A percentile compares a stretch with the other conserved stretches of the same genome.
These are phyloP conservation scores for Oenanthe melanoleuca DNA, from an alignment of 2,113 vertebrate species.

Conservation along the genomic window DNA sequence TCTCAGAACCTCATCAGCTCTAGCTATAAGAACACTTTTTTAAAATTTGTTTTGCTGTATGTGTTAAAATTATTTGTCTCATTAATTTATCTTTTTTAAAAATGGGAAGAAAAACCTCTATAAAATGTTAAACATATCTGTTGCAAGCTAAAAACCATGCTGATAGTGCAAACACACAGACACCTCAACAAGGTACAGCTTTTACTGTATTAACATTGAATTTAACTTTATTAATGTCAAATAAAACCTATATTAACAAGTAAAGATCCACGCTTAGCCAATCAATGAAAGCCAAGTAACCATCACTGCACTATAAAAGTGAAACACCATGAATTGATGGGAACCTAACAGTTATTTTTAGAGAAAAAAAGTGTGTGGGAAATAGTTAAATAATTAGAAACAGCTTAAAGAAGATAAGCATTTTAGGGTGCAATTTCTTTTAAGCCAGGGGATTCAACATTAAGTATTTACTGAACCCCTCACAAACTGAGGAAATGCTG, in stretches of 20 bases:
- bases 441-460: background rate
- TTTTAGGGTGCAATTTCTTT: background rate
- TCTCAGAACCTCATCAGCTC: background rate
- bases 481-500: background rate
- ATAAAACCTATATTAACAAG: background rate
- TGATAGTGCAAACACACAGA: background rate
- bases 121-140: background rate
- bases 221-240: background rate
- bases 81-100: background rate
- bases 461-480: background rate
- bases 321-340: background rate
- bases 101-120: background rate
- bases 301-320: conserved; percentile 1
- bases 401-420: background rate
- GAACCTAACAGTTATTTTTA: background rate
- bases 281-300: conserved; percentile 34
- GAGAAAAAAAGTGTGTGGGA: background rate
- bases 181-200: background rate
- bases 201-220: background rate
- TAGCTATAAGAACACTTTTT: background rate
- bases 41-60: background rate
- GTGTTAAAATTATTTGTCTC: background rate
- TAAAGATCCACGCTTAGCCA: conserved; percentile 1
- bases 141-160: background rate
- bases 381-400: conserved; percentile 31